A percentile compares a stretch with the other conserved stretches of the same genome.
Conservation (phyloP, 2,113 vertebrate genomes). For the Phalacrocorax brasilianus region DNA sequence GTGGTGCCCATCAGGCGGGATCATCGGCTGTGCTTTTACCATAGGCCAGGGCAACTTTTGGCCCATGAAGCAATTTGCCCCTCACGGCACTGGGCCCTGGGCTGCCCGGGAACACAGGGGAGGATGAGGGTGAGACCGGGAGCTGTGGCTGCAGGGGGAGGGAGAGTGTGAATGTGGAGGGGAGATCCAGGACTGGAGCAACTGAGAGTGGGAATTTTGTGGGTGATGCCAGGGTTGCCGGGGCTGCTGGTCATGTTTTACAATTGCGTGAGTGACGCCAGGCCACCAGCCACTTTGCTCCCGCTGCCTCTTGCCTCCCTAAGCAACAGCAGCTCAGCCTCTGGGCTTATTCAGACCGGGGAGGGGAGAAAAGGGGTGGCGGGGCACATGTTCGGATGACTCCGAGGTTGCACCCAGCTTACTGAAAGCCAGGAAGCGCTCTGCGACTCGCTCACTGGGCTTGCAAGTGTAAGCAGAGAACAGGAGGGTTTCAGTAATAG, state of each 20-base stretch:
- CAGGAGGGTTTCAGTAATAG: background rate
- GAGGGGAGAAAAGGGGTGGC: background rate
- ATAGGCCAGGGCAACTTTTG: background rate
- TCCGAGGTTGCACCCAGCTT: background rate
- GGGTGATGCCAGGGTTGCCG: background rate
- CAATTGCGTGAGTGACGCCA: background rate
- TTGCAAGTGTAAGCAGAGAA: background rate
- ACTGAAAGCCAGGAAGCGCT: background rate
- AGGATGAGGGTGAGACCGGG: background rate
- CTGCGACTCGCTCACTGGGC: background rate
- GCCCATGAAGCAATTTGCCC: background rate
- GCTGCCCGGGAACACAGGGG: background rate
- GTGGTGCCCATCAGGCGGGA: rapidly evolving
- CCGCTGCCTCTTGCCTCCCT: background rate
- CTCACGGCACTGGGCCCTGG: too few species aligned
- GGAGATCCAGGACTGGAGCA: background rate
- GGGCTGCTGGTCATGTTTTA: background rate
- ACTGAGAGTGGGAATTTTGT: background rate
- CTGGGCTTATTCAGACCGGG: background rate
- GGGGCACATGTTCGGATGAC: rapidly evolving
- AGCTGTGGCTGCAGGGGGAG: background rate
- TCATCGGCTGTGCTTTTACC: background rate
- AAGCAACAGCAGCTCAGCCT: background rate
- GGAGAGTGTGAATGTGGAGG: background rate
- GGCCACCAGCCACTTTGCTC: background rate